Percentiles rank a stretch among this genome's conserved stretches.
Conservation (phyloP, 2,113 vertebrate species). For the Engystomops pustulosus region DNA sequence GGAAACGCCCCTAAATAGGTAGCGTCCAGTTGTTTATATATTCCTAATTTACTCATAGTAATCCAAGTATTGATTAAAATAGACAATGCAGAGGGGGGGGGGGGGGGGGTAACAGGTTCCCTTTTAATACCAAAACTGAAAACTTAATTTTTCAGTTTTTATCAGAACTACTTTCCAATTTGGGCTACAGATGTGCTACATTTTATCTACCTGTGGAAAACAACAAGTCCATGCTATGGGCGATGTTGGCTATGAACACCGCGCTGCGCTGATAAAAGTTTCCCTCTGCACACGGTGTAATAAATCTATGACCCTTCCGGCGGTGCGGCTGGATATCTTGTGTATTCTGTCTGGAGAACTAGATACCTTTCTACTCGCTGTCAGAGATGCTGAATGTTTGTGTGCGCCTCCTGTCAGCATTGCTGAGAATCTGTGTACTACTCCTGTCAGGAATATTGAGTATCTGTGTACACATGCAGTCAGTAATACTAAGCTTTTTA, state of each 20-base stretch:
- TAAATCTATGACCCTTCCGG: constrained; percentile 37
- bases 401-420: constrained; percentile 25
- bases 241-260: background rate
- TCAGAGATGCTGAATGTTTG: constrained; percentile 43
- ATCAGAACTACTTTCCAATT: too few relatives aligned
- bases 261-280: background rate
- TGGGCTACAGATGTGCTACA: too few relatives aligned
- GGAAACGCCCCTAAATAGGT: too few relatives aligned
- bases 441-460: constrained; percentile 38
- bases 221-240: background rate
- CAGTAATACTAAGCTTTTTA: constrained; percentile 26
- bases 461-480: constrained; percentile 34
- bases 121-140: too few relatives aligned
- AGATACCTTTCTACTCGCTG: constrained; percentile 34
- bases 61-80: too few relatives aligned
- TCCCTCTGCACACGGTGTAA: background rate
- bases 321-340: background rate
- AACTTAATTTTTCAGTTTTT: too few relatives aligned
- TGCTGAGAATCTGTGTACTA: constrained; percentile 29
- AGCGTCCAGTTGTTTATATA: too few relatives aligned
- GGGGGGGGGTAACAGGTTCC: too few relatives aligned
- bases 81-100: too few relatives aligned
- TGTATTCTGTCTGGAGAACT: constrained; percentile 34
- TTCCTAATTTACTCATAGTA: too few relatives aligned
- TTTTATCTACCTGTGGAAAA: too few relatives aligned